phyloP scores from a whole-genome alignment of 2,113 vertebrate species.

The Chaetorhynchus papuensis region DNA sequence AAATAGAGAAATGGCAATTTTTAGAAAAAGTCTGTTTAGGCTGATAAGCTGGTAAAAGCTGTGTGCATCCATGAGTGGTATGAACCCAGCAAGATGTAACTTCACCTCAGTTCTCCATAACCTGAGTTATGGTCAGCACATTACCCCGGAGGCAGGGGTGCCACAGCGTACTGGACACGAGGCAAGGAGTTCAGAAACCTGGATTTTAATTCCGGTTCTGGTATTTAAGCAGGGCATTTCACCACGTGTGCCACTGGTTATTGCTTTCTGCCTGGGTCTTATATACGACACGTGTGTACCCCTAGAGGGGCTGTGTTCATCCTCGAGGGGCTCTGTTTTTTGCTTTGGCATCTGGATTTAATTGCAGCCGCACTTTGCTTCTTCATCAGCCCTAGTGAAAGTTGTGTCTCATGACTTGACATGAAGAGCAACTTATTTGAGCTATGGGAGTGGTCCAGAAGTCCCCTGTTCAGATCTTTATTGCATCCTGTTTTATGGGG shows the following conservation, averaged over 20 bases:
- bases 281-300: rapidly evolving
- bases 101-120: neutral
- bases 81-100: neutral
- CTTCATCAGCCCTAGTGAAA: neutral
- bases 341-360: neutral
- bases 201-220: neutral
- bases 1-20: neutral
- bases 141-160: neutral
- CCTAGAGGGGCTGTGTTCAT: neutral
- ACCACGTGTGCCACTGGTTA: neutral
- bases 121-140: neutral
- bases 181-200: neutral
- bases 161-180: rapidly evolving
- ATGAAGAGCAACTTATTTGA: neutral
- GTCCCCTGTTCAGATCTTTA: neutral
- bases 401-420: neutral
- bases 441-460: neutral
- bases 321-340: neutral
- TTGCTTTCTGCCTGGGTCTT: neutral
- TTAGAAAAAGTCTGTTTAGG: neutral
- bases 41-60: neutral
- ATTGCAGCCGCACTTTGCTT: neutral
- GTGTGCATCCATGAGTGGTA: neutral
- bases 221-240: neutral
- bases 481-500: neutral